Evolutionary conservation across 2,888 invertebrate species (phyloP), one percentile per base, ranked within the genome.

Genomic region (Drosophila mercatorum): DNA sequence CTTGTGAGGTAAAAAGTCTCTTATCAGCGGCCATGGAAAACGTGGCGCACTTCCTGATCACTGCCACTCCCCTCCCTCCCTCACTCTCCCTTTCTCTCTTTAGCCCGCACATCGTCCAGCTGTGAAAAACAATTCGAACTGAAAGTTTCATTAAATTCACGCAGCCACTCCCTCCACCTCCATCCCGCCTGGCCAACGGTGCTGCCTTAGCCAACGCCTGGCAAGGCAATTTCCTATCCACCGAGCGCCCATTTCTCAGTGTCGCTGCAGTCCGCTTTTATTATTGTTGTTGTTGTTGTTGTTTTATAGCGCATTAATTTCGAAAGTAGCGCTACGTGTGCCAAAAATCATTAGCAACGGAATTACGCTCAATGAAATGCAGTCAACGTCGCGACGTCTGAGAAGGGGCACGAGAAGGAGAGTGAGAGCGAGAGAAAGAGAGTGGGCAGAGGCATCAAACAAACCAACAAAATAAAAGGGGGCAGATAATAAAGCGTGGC

Each of bases 311-410:
- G 84, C 90, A 86, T 86, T 86, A 85, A 86, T 89, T 86, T 80
- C 88, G 83, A 86, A 84, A 86, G 86, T 88, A 86, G 79, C 89
- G 85, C 88, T 87, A 87, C 91, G 89, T 91, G 91, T 90, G 91
- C 91, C 91, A 91, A 91, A 90, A 91, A 90, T 91, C 91, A 90
- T 90, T 90, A 90, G 91, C 91, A 91, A 88, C 89, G 87, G 86
- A 91, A 90, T 91, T 90, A 90, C 82, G 88, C 88, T 90, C 91
- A 91, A 91, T 91, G 91, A 91, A 91, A 90, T 83, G 87, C 87
- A 87, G 86, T 83, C 84, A 73, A 67, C 83, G 78, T 68, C 83
- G 71, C 58, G 55, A 44, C 57, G 63, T 44, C 28, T 31, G 59
- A 17, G 31, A 17, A 22, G 49, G 31, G 31, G 40, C 36, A 36